A percentile compares a stretch with the other conserved stretches of the same genome.
Conservation (phyloP, 2,888 invertebrate species). For the Trilocha varians region DNA sequence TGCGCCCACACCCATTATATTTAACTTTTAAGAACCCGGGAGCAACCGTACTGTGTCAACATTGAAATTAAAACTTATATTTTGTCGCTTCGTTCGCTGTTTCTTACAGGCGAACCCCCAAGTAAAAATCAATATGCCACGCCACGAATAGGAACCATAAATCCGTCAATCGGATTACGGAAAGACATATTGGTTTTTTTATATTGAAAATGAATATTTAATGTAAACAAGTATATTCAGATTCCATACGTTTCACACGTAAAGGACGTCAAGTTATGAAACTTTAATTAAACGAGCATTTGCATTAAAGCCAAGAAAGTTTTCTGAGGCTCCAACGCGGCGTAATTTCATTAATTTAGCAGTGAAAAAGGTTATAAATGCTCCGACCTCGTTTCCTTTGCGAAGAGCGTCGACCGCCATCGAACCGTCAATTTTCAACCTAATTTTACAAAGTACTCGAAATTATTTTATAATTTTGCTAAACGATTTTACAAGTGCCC, state of each 20-base stretch:
- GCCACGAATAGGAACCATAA: background rate
- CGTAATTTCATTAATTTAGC: background rate
- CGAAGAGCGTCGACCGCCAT: background rate
- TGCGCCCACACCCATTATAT: background rate
- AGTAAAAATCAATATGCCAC: background rate
- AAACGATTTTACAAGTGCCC: background rate
- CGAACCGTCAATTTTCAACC: background rate
- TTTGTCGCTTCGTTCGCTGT: background rate
- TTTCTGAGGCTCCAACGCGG: background rate
- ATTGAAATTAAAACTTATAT: background rate
- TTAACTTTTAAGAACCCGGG: background rate
- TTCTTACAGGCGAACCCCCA: background rate
- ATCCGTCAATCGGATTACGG: background rate
- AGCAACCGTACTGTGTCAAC: background rate
- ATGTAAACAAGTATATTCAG: background rate
- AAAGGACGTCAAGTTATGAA: background rate
- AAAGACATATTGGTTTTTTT: background rate
- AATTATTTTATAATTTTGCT: background rate
- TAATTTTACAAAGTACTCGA: background rate
- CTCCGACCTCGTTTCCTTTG: background rate
- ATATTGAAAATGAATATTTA: background rate
- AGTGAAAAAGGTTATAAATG: conserved; percentile 1
- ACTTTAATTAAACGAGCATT: background rate
- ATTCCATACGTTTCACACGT: background rate
- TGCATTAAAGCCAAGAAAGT: background rate